Base-by-base conservation (phyloP, 2,888 invertebrate species). In the Tetramorium bicarinatum region DNA sequence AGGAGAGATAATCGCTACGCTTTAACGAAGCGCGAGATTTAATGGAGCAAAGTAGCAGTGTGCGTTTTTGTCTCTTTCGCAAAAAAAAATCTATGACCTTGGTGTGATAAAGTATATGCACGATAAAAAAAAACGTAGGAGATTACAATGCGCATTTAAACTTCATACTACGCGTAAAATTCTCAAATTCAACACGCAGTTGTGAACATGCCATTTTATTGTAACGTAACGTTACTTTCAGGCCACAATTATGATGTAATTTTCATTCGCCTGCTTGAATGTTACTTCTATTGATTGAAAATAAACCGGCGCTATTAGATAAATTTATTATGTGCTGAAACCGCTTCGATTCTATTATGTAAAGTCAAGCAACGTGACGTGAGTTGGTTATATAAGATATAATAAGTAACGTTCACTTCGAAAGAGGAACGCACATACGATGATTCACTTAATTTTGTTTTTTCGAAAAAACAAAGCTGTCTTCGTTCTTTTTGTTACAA, bases 331-430 rank as follows among this genome's bases (percentile, higher is more conserved):
- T 49, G 15, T 54, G 49, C 83, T 66, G 75, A 76, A 66, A 15
- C 25, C 18, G 44, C 38, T 52, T 56, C 52, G 47, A 62, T 76
- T 79, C 25, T 69, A 77, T 86, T 86, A 86, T 66, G 77, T 84
- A 86, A 87, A 83, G 61, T 67, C 66, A 69, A 47, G 54, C 69
- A 62, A 47, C 83, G 71, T 77, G 64, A 75, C 64, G 75, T 76
- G 59, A 84, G 56, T 18, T 41, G 56, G 64, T 86, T 87, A 86
- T 75, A 56, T 84, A 87, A 86, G 52, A 56, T 71, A 52, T 74
- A 72, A 71, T 83, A 62, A 85, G 76, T 61, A 76, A 74, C 56
- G 56, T 21, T 54, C 72, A 74, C 13, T 34, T 13, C 7, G 44
- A 44, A 67, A 54, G 38, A 64, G 67, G n/a, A 29, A 67, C 21